These are phyloP conservation scores for Anastatus disparis DNA, from an alignment of 1,140 invertebrate genomes.

Conservation along the genomic window DNA sequence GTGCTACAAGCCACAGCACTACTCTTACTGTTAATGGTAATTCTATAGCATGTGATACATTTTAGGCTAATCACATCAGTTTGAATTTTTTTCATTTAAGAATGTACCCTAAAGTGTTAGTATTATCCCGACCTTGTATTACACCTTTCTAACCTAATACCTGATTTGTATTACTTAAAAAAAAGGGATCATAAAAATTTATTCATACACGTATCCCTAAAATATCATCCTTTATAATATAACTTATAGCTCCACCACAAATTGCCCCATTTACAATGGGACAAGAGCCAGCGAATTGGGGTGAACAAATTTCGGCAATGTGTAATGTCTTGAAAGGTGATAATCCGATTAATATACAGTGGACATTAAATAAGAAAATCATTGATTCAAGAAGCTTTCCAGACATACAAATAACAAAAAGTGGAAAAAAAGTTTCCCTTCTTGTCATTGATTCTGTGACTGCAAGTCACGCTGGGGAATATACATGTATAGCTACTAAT, in stretches of 20 bases:
- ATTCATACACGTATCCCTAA: no score
- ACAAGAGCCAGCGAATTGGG: conserved; percentile 73
- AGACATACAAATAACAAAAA: conserved; percentile 77
- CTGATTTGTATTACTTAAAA: no score
- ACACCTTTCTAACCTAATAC: no score
- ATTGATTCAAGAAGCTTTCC: conserved; percentile 68
- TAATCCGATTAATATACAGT: conserved; percentile 76
- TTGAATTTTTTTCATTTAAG: no score
- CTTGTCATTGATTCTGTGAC: conserved; percentile 62
- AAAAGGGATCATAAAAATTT: no score
- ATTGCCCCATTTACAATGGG: conserved; percentile 75
- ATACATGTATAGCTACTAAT: conserved; percentile 82
- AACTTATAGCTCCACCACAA: conserved; percentile 74
- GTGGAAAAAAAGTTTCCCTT: conserved; percentile 76
- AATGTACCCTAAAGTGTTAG: no score
- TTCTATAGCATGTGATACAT: conserved; percentile 33
- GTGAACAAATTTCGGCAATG: conserved; percentile 70
- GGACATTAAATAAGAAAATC: conserved; percentile 75
- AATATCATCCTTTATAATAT: no score
- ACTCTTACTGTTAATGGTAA: conserved; percentile 74
- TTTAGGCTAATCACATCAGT: no score
- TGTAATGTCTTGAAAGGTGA: conserved; percentile 80
- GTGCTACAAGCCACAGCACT: conserved; percentile 70
- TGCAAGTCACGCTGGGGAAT: conserved; percentile 74
- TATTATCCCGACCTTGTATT: no score